Evolutionary conservation across 2,797 vertebrate genomes (phyloP), one percentile per base, ranked within the genome.

Genomic region (Neopelma chrysocephalum): DNA sequence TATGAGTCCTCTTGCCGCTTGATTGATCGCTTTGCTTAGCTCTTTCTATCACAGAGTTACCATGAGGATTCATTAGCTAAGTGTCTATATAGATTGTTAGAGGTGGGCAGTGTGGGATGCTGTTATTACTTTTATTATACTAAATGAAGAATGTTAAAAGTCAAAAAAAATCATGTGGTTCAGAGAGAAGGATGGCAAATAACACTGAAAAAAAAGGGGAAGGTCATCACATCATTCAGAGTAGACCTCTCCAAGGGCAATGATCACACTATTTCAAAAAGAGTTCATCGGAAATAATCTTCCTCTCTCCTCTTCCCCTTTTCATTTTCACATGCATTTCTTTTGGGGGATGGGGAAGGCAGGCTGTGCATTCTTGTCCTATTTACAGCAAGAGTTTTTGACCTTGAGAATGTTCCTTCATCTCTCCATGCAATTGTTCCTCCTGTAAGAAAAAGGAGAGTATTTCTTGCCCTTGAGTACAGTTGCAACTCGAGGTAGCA

Each of bases 41-140:
- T 58, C 38, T 32, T 91, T 81, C 32, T 58, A 32, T 60, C 69
- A 61, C 34, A 76, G 19, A 15, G 15, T 54, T 78, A 75, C 27
- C 47, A 31, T 48, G 40, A 94, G 87, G 36, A 90, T 94, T 90
- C 88, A 92, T 92, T 91, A 91, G 34, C 36, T 65, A 87, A 78
- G 65, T 65, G 51, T 91, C 62, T 78, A 31, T 91, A 40, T 56
- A 83, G 84, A 73, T 73, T 5, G 2, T 89, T 89, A 80, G 50
- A 89, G 20, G 11, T 75, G 51, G 64, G 40, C 93, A 90, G 23
- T 13, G 18, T 86, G 15, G 29, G 31, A 62, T 76, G 29, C 4
- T 70, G 20, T 73, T 88, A 64, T 31, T 94, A 60, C 11, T 88
- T 57, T 81, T 81, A 48, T 90, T 87, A 64, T 92, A 45, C 29